phyloP scores from a whole-genome alignment of 2,113 vertebrate species.

The Pelodiscus sinensis region DNA sequence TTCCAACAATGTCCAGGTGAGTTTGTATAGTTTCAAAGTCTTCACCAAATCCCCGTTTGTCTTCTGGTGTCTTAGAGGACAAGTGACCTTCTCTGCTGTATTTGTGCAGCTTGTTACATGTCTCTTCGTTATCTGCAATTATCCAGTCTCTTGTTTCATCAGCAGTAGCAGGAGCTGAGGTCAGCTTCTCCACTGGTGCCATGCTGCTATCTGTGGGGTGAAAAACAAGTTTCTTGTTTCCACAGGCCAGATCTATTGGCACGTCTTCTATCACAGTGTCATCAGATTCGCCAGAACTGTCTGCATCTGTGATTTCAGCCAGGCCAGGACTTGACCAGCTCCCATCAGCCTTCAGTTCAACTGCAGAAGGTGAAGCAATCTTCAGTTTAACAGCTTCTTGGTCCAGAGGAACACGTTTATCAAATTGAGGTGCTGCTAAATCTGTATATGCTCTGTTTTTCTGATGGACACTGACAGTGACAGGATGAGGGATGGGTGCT shows the following conservation, averaged over 20 bases:
- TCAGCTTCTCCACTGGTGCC: not conserved
- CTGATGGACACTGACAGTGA: not conserved
- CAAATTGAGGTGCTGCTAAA: conserved; percentile 20
- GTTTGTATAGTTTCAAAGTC: not conserved
- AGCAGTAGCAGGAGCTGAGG: not conserved
- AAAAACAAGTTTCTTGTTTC: not conserved
- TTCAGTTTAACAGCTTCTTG: conserved; percentile 41
- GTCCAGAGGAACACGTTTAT: conserved; percentile 6
- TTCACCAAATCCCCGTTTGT: not conserved
- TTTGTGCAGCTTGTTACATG: not conserved
- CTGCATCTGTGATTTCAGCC: conserved; percentile 78
- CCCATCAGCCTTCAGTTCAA: conserved; percentile 25
- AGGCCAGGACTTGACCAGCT: conserved; percentile 57
- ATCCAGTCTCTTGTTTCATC: conserved; percentile 3
- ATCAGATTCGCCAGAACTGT: conserved; percentile 91
- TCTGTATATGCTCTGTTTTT: not conserved
- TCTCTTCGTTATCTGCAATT: not conserved
- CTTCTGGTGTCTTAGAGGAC: not conserved
- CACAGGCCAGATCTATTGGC: not conserved
- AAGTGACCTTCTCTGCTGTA: not conserved
- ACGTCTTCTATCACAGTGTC: conserved; percentile 90
- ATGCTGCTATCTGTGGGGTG: not conserved
- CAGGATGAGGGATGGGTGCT: not conserved
- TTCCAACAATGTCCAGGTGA: not conserved
- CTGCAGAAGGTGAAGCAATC: conserved; percentile 22